A percentile compares a stretch with the other conserved stretches of the same genome.
These are phyloP conservation scores for Mythimna loreyi DNA, from an alignment of 2,888 invertebrate species.

Conservation along the genomic window DNA sequence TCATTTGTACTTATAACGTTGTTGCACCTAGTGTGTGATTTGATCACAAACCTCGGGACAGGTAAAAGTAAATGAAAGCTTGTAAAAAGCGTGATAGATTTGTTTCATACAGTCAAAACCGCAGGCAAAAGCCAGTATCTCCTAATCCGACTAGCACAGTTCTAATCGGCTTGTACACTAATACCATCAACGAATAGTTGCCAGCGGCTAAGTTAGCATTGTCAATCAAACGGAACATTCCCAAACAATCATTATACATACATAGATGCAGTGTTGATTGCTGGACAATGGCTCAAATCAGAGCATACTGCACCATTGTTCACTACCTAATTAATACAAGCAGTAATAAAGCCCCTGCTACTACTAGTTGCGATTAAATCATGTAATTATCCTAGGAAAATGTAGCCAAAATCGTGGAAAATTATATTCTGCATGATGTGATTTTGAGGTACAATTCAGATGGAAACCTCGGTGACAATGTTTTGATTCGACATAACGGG, in stretches of 20 bases:
- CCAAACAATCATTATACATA: slow-evolving; percentile 34
- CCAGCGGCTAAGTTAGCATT: slow-evolving; percentile 55
- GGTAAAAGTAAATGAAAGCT: background rate
- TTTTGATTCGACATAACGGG: background rate
- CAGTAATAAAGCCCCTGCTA: slow-evolving; percentile 2
- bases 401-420: background rate
- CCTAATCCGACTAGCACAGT: slow-evolving; percentile 38
- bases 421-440: background rate
- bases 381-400: background rate
- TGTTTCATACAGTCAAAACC: background rate
- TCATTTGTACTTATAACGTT: too few species aligned
- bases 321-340: slow-evolving; percentile 50
- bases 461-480: background rate
- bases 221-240: slow-evolving; percentile 42
- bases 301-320: slow-evolving; percentile 39
- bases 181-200: slow-evolving; percentile 51
- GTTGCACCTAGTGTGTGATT: too few species aligned
- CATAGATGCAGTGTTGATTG: slow-evolving; percentile 21
- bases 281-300: slow-evolving; percentile 50
- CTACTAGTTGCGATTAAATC: slow-evolving; percentile 3
- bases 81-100: too few species aligned
- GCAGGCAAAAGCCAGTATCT: slow-evolving; percentile 9
- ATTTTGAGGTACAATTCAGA: background rate
- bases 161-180: slow-evolving; percentile 49
- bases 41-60: too few species aligned